Percentiles rank a stretch among this genome's conserved stretches.
Conservation (phyloP, 1,140 invertebrate genomes). For the Drosophila nasuta region DNA sequence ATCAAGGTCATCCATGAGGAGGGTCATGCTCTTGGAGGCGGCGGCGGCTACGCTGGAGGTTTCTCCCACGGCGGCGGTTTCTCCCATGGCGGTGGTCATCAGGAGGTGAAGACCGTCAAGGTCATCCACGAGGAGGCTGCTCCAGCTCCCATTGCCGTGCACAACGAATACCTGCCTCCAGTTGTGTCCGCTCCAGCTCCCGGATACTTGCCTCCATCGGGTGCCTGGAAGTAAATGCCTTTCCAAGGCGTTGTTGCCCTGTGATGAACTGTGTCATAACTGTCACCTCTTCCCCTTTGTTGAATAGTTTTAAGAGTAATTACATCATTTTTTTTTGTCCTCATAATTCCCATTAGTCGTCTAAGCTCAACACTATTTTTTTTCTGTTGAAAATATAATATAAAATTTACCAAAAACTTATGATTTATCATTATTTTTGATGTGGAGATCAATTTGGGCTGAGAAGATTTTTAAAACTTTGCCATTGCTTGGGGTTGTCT, state of each 20-base stretch:
- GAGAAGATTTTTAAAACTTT: neutral
- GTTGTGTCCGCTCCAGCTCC: conserved; percentile 46
- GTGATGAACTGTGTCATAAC: conserved; percentile 65
- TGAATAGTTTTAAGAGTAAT: conserved; percentile 67
- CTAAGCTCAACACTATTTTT: conserved; percentile 52
- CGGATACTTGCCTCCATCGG: conserved; percentile 70
- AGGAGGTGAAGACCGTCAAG: conserved; percentile 69
- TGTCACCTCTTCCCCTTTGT: conserved; percentile 59
- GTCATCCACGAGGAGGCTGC: conserved; percentile 69
- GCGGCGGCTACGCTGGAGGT: conserved; percentile 17
- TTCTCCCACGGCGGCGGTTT: conserved; percentile 22
- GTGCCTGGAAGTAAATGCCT: conserved; percentile 66
- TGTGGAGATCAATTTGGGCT: no score
- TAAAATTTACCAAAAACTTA: conserved; percentile 35
- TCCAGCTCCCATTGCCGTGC: conserved; percentile 35
- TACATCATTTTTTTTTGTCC: conserved; percentile 50
- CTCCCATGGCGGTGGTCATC: conserved; percentile 22
- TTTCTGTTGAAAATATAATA: conserved; percentile 64
- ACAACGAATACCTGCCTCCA: conserved; percentile 59
- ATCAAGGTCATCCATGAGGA: conserved; percentile 79
- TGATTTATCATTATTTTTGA: no score
- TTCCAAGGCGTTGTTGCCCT: conserved; percentile 26
- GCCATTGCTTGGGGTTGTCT: neutral
- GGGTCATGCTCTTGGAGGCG: conserved; percentile 45
- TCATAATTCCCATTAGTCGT: conserved; percentile 31